Evolutionary conservation across 2,797 vertebrate species (phyloP).

Genomic region (Sphaeramia orbicularis): DNA sequence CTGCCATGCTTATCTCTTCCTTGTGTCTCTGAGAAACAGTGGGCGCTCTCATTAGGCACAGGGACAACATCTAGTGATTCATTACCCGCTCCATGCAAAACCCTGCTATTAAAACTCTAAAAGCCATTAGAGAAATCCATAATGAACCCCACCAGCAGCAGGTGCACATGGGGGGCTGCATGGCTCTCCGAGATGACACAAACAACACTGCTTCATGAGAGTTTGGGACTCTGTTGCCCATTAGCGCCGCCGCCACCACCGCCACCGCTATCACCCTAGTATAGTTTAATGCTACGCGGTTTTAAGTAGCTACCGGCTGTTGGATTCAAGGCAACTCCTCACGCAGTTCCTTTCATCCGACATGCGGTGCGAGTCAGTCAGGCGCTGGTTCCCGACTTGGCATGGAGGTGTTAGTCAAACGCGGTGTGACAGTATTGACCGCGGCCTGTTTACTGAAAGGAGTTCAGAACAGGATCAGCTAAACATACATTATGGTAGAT

Average conservation of each 20-base stretch:
- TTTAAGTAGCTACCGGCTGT: constrained; percentile 46
- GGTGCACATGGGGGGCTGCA: constrained; percentile 72
- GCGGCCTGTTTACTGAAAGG: constrained; percentile 79
- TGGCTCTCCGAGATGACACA: constrained; percentile 71
- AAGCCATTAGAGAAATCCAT: constrained; percentile 84
- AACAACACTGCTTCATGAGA: constrained; percentile 73
- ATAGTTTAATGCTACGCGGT: constrained; percentile 31
- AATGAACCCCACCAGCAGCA: constrained; percentile 82
- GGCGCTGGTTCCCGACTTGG: constrained; percentile 51
- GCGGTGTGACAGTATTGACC: constrained; percentile 77
- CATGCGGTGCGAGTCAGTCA: constrained; percentile 46
- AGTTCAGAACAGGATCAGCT: constrained; percentile 81
- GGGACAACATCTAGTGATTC: constrained; percentile 80
- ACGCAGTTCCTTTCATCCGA: constrained; percentile 45
- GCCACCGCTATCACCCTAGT: neutral
- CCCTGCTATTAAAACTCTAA: constrained; percentile 83
- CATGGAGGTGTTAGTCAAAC: constrained; percentile 76
- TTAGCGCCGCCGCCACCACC: constrained; percentile 61
- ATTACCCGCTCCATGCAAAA: constrained; percentile 79
- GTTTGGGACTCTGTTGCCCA: constrained; percentile 69
- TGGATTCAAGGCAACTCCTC: constrained; percentile 21
- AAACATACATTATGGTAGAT: constrained; percentile 83
- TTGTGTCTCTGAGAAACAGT: constrained; percentile 71
- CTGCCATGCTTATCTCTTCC: constrained; percentile 60
- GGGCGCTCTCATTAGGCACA: constrained; percentile 80